Evolutionary conservation across 2,888 invertebrate species (phyloP).

Genomic region (Plebejus argus): DNA sequence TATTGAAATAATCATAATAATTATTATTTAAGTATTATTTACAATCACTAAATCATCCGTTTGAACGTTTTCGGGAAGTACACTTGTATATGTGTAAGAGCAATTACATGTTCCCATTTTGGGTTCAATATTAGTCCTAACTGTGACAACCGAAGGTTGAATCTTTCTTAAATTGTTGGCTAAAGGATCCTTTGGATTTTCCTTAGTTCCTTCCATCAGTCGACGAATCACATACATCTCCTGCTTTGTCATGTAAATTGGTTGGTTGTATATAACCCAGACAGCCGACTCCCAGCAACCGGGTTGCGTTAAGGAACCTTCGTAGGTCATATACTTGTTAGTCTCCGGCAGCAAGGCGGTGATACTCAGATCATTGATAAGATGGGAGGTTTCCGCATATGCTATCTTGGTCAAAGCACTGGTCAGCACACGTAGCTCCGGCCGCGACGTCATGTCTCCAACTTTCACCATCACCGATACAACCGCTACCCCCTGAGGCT

Average conservation of each 20-base stretch:
- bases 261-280: slow-evolving; percentile 26
- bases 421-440: slow-evolving; percentile 1
- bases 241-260: background rate
- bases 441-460: background rate
- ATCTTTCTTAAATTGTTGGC: background rate
- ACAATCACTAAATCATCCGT: slow-evolving; percentile 2
- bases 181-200: background rate
- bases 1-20: background rate
- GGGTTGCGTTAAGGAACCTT: slow-evolving; percentile 1
- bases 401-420: slow-evolving; percentile 1
- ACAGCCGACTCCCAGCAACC: slow-evolving; percentile 22
- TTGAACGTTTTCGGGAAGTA: background rate
- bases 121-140: slow-evolving; percentile 9
- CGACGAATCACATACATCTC: slow-evolving; percentile 8
- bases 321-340: background rate
- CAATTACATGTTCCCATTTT: background rate
- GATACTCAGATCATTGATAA: background rate
- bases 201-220: slow-evolving; percentile 5
- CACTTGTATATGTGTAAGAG: background rate
- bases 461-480: slow-evolving; percentile 6
- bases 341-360: background rate
- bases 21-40: background rate
- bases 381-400: background rate
- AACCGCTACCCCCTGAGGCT: background rate
- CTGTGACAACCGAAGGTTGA: background rate